Base-by-base conservation (phyloP, 2,888 invertebrate genomes). In the Cephus runcator region DNA sequence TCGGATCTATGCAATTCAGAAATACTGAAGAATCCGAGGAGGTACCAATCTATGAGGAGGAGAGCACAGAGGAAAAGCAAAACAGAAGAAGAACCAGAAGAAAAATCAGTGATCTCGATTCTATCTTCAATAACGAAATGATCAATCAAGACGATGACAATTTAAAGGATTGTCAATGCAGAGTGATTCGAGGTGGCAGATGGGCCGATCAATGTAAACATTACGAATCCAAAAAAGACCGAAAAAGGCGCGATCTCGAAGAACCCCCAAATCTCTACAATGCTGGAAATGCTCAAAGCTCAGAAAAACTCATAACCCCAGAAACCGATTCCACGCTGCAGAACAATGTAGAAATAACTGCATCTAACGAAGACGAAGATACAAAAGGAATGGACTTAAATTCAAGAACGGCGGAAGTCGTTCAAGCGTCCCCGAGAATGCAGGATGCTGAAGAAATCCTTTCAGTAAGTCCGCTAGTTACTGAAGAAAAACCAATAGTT, bases 111-210 rank as follows among this genome's bases (percentile, higher is more conserved):
- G 23, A 76, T 31, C 75, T 78, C 6, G 80, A 85, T 15, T 73
- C 77, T 0, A 75, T 86, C 12, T 77, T 89, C 2, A 80, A 85
- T 36, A 77, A 82, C 9, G 90, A 90, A 76, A 90, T 90, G 89
- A 85, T 89, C 35, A 78, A 84, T 12, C 84, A 88, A 74, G 88
- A 88, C 69, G 85, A 87, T 23, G 82, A 82, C 34, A 88, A 90
- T 56, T 79, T 82, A 30, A 86, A 81, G 36, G 87, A 88, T 36
- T 88, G 88, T 75, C 83, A 87, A 9, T 88, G 87, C 56, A 85
- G 90, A 76, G 86, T 88, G 0, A 86, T 86, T 74, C 83, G 89
- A 80, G 80, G 73, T 31, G 15, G 33, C 0, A 33, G n/a, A 74
- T 30, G 34, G 30, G 34, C 23, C 11, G 36, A 34, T 33, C 69